Evolutionary conservation across 2,113 vertebrate genomes (phyloP).

Genomic region (Pipa parva): DNA sequence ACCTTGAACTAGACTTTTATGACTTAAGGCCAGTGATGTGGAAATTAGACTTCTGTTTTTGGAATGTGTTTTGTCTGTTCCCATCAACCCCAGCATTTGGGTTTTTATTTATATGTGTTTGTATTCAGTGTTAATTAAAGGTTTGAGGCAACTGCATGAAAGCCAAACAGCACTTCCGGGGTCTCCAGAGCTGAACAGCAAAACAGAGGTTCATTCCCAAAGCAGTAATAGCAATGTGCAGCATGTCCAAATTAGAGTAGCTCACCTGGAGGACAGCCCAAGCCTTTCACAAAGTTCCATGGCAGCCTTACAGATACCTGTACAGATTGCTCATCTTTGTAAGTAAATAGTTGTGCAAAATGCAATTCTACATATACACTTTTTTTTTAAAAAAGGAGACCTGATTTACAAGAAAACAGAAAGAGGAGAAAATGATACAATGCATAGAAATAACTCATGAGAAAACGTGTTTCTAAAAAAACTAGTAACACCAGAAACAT

Average conservation of each 20-base stretch:
- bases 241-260: slow-evolving; percentile 82
- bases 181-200: slow-evolving; percentile 62
- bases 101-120: slow-evolving; percentile 2
- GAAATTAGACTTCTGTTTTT: no score
- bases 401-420: no score
- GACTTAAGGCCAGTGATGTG: no score
- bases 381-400: no score
- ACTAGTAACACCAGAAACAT: no score
- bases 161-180: slow-evolving; percentile 69
- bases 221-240: slow-evolving; percentile 68
- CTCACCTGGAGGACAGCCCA: slow-evolving; percentile 76
- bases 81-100: no score
- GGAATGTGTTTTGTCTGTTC: no score
- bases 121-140: slow-evolving; percentile 86
- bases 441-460: no score
- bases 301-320: slow-evolving; percentile 89
- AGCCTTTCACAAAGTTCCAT: slow-evolving; percentile 66
- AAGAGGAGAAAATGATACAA: no score
- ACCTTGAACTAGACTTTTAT: no score
- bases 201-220: slow-evolving; percentile 62
- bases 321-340: slow-evolving; percentile 96
- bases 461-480: no score
- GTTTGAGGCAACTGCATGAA: slow-evolving; percentile 87
- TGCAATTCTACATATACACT: no score
- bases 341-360: slow-evolving; percentile 59